Percentiles rank a stretch among this genome's conserved stretches.
These are phyloP conservation scores for Drosophila baimaii DNA, from an alignment of 1,140 invertebrate genomes.

Conservation along the genomic window DNA sequence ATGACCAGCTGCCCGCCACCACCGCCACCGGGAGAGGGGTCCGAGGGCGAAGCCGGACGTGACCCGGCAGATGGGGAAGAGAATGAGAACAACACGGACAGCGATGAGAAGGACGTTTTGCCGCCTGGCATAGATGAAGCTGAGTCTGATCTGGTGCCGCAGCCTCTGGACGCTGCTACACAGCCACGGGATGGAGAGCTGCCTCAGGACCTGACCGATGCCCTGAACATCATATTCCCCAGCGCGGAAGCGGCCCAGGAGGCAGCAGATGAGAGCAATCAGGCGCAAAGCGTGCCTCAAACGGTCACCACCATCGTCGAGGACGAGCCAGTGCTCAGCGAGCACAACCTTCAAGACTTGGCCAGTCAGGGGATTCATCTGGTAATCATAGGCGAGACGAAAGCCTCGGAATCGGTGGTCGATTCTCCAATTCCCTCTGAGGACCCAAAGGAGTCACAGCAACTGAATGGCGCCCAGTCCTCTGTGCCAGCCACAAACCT, in stretches of 20 bases:
- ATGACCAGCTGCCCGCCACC: slow-evolving; percentile 80
- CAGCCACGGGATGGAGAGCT: slow-evolving; percentile 77
- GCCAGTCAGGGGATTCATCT: slow-evolving; percentile 78
- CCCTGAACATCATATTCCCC: slow-evolving; percentile 90
- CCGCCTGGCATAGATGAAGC: slow-evolving; percentile 80
- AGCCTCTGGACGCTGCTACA: slow-evolving; percentile 56
- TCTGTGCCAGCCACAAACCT: not conserved
- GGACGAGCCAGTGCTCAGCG: slow-evolving; percentile 63
- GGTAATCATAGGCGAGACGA: slow-evolving; percentile 66
- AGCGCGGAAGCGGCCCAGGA: slow-evolving; percentile 56
- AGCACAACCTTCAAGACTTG: slow-evolving; percentile 71
- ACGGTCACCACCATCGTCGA: slow-evolving; percentile 74
- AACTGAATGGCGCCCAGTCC: slow-evolving; percentile 42
- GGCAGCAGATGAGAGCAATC: slow-evolving; percentile 25
- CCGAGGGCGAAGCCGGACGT: slow-evolving; percentile 28
- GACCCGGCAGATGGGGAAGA: slow-evolving; percentile 18
- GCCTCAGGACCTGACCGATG: slow-evolving; percentile 89
- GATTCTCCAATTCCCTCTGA: slow-evolving; percentile 32
- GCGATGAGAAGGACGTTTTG: slow-evolving; percentile 65
- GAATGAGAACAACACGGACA: slow-evolving; percentile 15
- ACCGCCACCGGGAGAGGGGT: slow-evolving; percentile 60
- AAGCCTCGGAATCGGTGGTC: slow-evolving; percentile 3
- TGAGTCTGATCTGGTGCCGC: slow-evolving; percentile 67
- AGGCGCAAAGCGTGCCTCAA: slow-evolving; percentile 33
- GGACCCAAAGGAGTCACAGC: slow-evolving; percentile 13